phyloP scores from a whole-genome alignment of 2,888 invertebrate species.

The Tetranychus piercei region DNA sequence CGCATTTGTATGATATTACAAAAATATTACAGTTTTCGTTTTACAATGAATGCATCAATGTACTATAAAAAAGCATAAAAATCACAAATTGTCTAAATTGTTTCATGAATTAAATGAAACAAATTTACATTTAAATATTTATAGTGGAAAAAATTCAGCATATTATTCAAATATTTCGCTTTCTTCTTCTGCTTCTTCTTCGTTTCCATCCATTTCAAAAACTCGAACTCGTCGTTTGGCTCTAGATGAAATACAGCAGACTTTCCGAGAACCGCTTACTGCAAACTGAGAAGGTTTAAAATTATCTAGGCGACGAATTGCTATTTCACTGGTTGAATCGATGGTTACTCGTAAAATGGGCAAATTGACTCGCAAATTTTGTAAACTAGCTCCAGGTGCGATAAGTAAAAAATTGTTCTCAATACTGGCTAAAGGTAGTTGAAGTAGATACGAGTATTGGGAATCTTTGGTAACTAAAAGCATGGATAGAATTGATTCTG shows the following conservation, averaged over 20 bases:
- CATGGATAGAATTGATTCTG: conserved; percentile 31
- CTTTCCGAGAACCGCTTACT: conserved; percentile 64
- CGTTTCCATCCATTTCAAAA: conserved; percentile 81
- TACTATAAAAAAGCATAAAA: too few relatives aligned
- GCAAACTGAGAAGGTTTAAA: conserved; percentile 44
- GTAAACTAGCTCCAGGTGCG: not conserved
- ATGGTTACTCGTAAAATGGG: conserved; percentile 11
- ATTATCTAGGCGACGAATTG: conserved; percentile 30
- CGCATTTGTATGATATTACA: too few relatives aligned
- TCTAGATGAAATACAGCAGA: conserved; percentile 63
- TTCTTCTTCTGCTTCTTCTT: conserved; percentile 45
- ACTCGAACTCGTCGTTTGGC: conserved; percentile 59
- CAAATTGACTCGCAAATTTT: not conserved
- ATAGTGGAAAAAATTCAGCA: too few relatives aligned
- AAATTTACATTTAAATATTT: too few relatives aligned
- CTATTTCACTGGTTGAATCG: conserved; percentile 5
- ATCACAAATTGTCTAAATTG: too few relatives aligned
- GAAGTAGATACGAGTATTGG: conserved; percentile 30
- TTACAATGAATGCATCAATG: too few relatives aligned
- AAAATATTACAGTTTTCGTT: too few relatives aligned
- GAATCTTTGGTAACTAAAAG: conserved; percentile 30
- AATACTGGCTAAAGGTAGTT: conserved; percentile 28
- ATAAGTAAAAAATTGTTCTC: not conserved
- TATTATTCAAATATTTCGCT: not conserved
- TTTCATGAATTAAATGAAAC: too few relatives aligned